Evolutionary conservation across 2,888 invertebrate genomes (phyloP), one percentile per base, ranked within the genome.

Genomic region (Lapara coniferarum): DNA sequence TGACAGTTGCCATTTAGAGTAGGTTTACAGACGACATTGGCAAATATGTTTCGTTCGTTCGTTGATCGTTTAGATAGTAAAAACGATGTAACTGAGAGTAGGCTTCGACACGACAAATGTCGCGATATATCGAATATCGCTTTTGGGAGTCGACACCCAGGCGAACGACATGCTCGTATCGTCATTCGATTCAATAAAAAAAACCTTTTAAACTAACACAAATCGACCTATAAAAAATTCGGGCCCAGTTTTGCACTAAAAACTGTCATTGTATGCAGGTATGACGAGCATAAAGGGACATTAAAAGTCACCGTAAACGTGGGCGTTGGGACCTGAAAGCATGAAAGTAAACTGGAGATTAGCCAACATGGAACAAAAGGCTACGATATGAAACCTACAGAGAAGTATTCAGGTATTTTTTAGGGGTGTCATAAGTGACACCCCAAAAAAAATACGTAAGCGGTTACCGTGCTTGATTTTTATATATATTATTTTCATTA

Each of bases 291-390:
- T 37, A 53, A 53, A 16, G 46, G 46, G 46, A 37, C 57, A 69
- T 58, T 51, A 66, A 69, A 58, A 57, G 57, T 57, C 58, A 66
- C 66, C 58, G 19, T 66, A 58, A 44, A 69, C 57, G 52, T 44
- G 19, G 19, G 63, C 44, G 63, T 46, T 57, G 19, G 58, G 49
- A 16, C 51, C 66, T 57, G 66, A 52, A 52, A 66, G 66, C 57
- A 66, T 58, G 69, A 66, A 68, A 66, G 68, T 66, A 68, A 66
- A 72, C 75, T 78, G 78, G 77, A 75, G 73, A 78, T 78, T 75
- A 74, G 77, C 76, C 78, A 76, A 75, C 69, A 70, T 66, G 59
- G 56, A 75, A 78, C 77, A 77, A 78, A 78, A 75, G 78, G 66
- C 57, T 67, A 52, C 57, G 58, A 37, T 44, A 66, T 69, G 66